Evolutionary conservation across 2,797 vertebrate species (phyloP), one percentile per base, ranked within the genome.

Genomic region (Parotocinclus haroldoi): DNA sequence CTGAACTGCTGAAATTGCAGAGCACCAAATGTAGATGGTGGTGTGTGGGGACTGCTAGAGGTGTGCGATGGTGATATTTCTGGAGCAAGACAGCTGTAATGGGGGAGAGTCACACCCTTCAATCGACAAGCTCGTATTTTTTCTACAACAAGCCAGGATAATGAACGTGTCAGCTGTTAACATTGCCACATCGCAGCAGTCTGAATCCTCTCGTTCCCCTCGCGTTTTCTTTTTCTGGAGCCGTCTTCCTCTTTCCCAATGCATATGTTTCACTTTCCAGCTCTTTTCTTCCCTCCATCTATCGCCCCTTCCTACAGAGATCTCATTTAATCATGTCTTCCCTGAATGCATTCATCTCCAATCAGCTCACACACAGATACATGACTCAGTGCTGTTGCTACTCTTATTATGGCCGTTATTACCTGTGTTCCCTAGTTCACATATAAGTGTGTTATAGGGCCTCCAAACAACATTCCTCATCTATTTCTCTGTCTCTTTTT

Each of bases 311-410:
- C 58, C 88, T 89, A 86, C 88, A 87, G 84, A 88, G 87, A 85
- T 89, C 86, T 89, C 85, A 87, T 91, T 89, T 89, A 89, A 91
- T 90, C 88, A 89, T 87, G 82, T 83, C 87, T 86, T 86, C 42
- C 83, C 87, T 87, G 89, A 89, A 89, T 85, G 78, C 82, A 85
- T 87, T 86, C 87, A 87, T 68, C 69, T 83, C 82, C 53, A 53
- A 85, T 86, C 85, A 83, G 88, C 80, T 78, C 66, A 73, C 79
- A 81, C 82, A 76, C 78, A 80, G 78, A 87, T 84, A 71, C 80
- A 86, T 84, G 76, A 82, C 75, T 83, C 80, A 81, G 81, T 79
- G 58, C 71, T 80, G 81, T 82, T 83, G 82, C 81, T 82, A 76
- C 80, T 76, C 80, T 81, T 84, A 85, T 81, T 76, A 63, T 73